Conservation (phyloP, 1,140 invertebrate genomes). For the Temnothorax nylanderi region DNA sequence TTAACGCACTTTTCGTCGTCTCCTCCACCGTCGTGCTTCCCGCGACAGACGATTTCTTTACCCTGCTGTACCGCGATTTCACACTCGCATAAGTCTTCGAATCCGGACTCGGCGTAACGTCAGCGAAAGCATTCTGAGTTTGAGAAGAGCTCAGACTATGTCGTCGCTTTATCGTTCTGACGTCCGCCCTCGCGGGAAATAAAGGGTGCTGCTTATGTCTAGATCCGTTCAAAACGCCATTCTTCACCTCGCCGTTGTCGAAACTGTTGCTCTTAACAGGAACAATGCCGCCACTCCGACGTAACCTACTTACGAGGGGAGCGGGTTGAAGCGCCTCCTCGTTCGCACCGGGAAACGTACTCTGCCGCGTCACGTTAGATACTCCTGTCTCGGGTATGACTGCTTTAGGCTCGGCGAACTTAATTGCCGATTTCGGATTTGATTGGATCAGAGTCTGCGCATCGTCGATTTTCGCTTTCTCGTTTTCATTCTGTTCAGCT, state of each 20-base stretch:
- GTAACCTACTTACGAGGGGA: conserved; percentile 1
- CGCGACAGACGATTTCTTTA: conserved; percentile 37
- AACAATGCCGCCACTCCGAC: background rate
- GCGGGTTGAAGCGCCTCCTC: conserved; percentile 52
- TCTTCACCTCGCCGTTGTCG: conserved; percentile 31
- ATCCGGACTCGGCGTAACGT: conserved; percentile 26
- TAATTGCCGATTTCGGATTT: background rate
- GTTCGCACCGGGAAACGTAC: conserved; percentile 65
- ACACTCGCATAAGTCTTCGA: conserved; percentile 65
- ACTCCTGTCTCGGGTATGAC: background rate
- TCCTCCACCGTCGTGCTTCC: conserved; percentile 24
- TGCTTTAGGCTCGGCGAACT: background rate
- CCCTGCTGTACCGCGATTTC: conserved; percentile 70
- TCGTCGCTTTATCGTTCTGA: conserved; percentile 56
- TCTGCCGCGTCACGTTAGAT: conserved; percentile 65
- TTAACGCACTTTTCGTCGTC: conserved; percentile 12
- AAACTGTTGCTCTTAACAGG: background rate
- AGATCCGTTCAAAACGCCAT: conserved; percentile 37
- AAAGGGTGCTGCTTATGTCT: conserved; percentile 59
- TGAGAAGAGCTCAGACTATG: conserved; percentile 49
- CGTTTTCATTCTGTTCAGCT: conserved; percentile 4
- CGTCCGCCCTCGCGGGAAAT: conserved; percentile 35
- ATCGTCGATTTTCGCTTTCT: background rate
- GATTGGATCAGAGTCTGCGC: background rate
- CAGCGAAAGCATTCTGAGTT: conserved; percentile 32